A percentile compares a stretch with the other conserved stretches of the same genome.
phyloP scores from a whole-genome alignment of 35 echinoderm and acorn worm species.

The Holothuria glaberrima region DNA sequence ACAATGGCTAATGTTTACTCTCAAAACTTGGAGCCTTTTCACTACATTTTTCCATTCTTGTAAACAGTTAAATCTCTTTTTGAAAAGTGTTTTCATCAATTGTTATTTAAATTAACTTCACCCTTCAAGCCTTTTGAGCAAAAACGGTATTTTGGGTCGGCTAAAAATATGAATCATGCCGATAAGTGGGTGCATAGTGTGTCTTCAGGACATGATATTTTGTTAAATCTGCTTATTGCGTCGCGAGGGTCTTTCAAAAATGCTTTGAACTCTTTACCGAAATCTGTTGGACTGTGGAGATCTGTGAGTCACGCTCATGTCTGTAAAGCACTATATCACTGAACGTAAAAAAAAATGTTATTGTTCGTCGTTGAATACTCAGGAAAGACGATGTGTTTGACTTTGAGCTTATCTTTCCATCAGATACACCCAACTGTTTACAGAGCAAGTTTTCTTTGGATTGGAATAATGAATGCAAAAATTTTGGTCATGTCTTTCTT shows the following conservation, averaged over 20 bases:
- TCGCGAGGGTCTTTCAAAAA: too few species aligned
- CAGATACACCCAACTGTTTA: not conserved
- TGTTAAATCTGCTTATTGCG: too few species aligned
- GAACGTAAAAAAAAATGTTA: slow-evolving; percentile 22
- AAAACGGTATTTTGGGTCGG: too few species aligned
- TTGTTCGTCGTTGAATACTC: slow-evolving; percentile 18
- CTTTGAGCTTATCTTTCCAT: slow-evolving; percentile 1
- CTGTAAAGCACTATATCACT: too few species aligned
- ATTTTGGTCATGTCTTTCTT: slow-evolving; percentile 6
- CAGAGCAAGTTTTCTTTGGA: too few species aligned
- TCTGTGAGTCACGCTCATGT: too few species aligned
- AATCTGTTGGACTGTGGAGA: too few species aligned
- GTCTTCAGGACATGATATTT: too few species aligned
- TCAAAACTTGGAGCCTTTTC: slow-evolving; percentile 6
- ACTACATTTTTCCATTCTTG: not conserved
- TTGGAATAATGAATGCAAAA: not conserved
- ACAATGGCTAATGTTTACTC: slow-evolving; percentile 44
- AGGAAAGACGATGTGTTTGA: slow-evolving; percentile 49
- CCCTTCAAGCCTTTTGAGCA: too few species aligned
- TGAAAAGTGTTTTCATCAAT: slow-evolving; percentile 2
- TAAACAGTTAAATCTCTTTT: slow-evolving; percentile 3
- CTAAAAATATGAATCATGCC: too few species aligned
- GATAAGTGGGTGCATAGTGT: too few species aligned
- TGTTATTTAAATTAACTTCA: slow-evolving; percentile 21
- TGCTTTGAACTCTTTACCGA: too few species aligned